Base-by-base conservation (phyloP, 1,140 invertebrate genomes). In the Drosophila bifasciata region DNA sequence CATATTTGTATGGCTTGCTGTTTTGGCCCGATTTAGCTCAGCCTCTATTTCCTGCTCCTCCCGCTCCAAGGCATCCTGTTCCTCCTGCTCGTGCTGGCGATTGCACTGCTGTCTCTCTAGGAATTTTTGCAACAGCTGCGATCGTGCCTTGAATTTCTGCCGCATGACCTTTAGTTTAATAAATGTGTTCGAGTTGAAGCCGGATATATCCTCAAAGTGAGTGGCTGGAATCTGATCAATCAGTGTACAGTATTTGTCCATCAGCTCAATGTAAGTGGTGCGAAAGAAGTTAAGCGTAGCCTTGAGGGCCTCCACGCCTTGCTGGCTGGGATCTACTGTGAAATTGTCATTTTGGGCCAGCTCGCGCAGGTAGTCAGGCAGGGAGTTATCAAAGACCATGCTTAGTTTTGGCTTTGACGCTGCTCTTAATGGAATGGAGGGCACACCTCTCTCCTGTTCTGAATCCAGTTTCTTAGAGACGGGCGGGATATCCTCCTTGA, bases 101-200 rank as follows among this genome's bases (percentile, higher is more conserved):
- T 67, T 50, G 9, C 51, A 57, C 7, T 72, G 56, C 2, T 56
- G 53, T 15, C 78, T 76, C 11, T 85, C 72, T 28, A 91, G 41
- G 21, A 71, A 67, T 3, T 72, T 76, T 43, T 91, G 67, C 0
- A 88, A 48, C 13, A 91, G 43, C 50, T 90, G 79, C 0, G 73
- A 79, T n/a, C 90, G 75, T 0, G 89, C 91, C 45, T 88, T 91
- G 5, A 91, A 83, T 52, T 91, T 91, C 41, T 91, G 89, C 1
- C 88, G 66, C 73, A 91, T 76, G 0, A 86, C 76, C 49, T 91
- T 91, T 0, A 91, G 49, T 11, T 91, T 91, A 0, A 91, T 50
- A 53, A 91, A 91, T 5, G 76, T 90, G 13, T 76, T 80, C 0
- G 76, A 57, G 36, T 91, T 76, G 46, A 91, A 91, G 0, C 90